These are phyloP conservation scores for Antheraea pernyi DNA, from an alignment of 1,140 invertebrate genomes.

Conservation along the genomic window DNA sequence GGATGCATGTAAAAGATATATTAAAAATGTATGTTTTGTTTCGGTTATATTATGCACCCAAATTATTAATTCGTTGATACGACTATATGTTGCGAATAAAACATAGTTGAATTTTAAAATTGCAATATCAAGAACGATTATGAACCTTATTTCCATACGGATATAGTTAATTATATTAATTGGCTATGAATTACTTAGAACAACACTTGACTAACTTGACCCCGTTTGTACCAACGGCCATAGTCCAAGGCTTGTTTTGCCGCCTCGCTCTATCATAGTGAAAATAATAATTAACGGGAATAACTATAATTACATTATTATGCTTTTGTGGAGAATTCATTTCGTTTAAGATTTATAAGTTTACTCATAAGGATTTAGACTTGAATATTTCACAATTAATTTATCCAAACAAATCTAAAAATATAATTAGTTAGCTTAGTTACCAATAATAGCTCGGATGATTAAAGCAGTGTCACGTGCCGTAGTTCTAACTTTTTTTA, in stretches of 20 bases:
- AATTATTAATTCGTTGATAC: not conserved
- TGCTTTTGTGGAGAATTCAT: too few relatives aligned
- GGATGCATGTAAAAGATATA: too few relatives aligned
- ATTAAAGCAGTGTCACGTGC: too few relatives aligned
- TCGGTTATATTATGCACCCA: not conserved
- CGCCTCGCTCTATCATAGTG: not conserved
- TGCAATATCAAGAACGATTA: not conserved
- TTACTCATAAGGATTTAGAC: too few relatives aligned
- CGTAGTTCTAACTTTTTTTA: too few relatives aligned
- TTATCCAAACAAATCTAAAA: too few relatives aligned
- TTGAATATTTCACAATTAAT: too few relatives aligned
- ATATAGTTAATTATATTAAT: not conserved
- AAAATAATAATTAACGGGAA: constrained; percentile 9
- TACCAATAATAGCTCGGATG: too few relatives aligned
- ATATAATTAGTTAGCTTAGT: too few relatives aligned
- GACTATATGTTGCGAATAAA: not conserved
- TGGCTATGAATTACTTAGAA: not conserved
- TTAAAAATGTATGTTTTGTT: too few relatives aligned
- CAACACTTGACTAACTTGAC: constrained; percentile 2
- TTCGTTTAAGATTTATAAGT: too few relatives aligned
- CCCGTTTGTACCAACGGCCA: constrained; percentile 1
- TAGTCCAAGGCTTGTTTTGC: constrained; percentile 11
- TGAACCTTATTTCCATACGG: not conserved
- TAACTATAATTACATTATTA: not conserved
- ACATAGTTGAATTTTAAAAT: not conserved